phyloP scores from a whole-genome alignment of 2,888 invertebrate genomes.

The Parnassius glacialis region DNA sequence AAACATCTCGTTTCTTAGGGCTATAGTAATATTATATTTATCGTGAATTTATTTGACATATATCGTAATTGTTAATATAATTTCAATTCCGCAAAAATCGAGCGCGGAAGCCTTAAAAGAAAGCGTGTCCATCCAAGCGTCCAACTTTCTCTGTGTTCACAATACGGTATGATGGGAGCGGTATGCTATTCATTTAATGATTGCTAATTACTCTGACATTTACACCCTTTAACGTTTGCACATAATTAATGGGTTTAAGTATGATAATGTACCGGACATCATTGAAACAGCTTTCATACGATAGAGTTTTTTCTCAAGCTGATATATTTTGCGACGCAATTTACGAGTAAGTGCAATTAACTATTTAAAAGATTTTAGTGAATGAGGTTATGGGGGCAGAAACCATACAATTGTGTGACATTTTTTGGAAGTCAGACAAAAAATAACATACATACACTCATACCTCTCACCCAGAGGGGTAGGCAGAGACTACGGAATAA shows the following conservation, averaged over 20 bases:
- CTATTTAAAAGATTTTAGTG: slow-evolving; percentile 13
- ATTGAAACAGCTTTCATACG: slow-evolving; percentile 16
- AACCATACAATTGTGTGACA: too few relatives aligned
- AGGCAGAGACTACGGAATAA: too few relatives aligned
- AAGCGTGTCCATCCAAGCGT: slow-evolving; percentile 16
- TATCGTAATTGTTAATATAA: neutral
- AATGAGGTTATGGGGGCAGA: slow-evolving; percentile 2
- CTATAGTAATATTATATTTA: neutral
- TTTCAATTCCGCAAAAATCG: slow-evolving; percentile 9
- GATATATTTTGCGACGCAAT: slow-evolving; percentile 11
- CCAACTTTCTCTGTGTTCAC: slow-evolving; percentile 22
- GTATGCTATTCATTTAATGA: slow-evolving; percentile 20
- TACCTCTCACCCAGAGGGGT: too few relatives aligned
- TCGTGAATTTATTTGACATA: neutral
- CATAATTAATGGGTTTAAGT: slow-evolving; percentile 13
- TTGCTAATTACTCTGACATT: slow-evolving; percentile 25
- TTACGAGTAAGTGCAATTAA: slow-evolving; percentile 12
- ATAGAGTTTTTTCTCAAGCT: slow-evolving; percentile 3
- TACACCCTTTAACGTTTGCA: slow-evolving; percentile 20
- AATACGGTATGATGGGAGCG: slow-evolving; percentile 5
- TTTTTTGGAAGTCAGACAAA: too few relatives aligned
- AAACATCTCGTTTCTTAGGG: neutral
- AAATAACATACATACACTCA: too few relatives aligned
- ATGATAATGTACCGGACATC: slow-evolving; percentile 10
- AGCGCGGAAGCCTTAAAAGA: slow-evolving; percentile 18